Evolutionary conservation across 2,888 invertebrate species (phyloP), one percentile per base, ranked within the genome.

Genomic region (Cephalotes varians): DNA sequence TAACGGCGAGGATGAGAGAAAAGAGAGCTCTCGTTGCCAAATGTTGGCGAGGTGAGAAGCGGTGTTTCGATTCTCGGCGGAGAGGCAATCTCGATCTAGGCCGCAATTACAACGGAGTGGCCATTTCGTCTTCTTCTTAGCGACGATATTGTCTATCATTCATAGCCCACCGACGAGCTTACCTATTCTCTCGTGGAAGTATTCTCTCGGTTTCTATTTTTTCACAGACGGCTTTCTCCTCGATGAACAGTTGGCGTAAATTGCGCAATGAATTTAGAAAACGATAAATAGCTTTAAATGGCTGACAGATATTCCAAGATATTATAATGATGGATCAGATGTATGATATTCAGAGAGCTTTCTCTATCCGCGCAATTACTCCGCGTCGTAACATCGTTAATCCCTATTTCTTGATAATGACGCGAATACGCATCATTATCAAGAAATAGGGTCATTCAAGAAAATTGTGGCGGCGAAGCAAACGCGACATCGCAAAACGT

Each of bases 91-190:
- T 31, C 69, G 31, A 79, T 58, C n/a, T 71, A 47, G 71, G 44
- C 69, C 56, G 56, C 56, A 77, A 79, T 71, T 47, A 69, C 40
- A 2, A 54, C 34, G 71, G 44, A 79, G 34, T 71, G 56, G 71
- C 44, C 47, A 47, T 79, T 47, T 58, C 56, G 44, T 79, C 28
- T n/a, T n/a, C 65, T 21, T 76, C 21, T 65, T 28, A 44, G 64
- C 64, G 1, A 65, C 64, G 40, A 44, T 40, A 40, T 25, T 28
- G 5, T 54, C 18, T 54, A 15, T 34, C 51, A 37, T n/a, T 69
- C 34, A 1, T 18, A 31, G 21, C 5, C 6, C 25, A 21, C 2
- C 34, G 44, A 44, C 7, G 69, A 54, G 25, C 18, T 37, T 18
- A 1, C 54, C 25, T 40, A 10, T 37, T 2, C 15, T 67, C 5